Conservation (phyloP, 2,113 vertebrate species). For the Microcebus jonahi region DNA sequence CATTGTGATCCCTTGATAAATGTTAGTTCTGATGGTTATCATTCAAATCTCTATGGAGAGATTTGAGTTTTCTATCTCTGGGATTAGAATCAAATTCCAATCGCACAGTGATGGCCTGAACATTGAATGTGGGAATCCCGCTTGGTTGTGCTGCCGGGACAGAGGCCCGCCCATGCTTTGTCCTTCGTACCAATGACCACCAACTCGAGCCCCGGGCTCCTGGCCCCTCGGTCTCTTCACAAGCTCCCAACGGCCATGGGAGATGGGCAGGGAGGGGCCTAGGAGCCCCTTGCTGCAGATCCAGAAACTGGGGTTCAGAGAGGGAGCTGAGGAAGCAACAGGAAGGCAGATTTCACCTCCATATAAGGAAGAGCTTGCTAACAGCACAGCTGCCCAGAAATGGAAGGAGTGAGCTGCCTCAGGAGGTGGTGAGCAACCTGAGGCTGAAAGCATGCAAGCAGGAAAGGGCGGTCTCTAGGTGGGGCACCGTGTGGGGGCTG, state of each 20-base stretch:
- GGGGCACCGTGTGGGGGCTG: neutral
- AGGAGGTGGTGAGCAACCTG: slow-evolving; percentile 19
- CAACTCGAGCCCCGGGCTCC: neutral
- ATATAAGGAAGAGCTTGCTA: slow-evolving; percentile 75
- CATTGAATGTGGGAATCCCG: neutral
- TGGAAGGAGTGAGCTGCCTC: neutral
- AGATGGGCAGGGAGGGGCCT: neutral
- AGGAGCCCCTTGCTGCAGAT: neutral
- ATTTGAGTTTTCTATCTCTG: neutral
- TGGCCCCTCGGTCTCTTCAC: neutral
- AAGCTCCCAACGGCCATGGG: neutral
- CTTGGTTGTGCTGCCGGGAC: neutral
- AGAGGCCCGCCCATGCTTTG: neutral
- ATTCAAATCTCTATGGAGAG: neutral
- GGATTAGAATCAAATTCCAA: neutral
- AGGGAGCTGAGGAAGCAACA: slow-evolving; percentile 56
- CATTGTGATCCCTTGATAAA: neutral
- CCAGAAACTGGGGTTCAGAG: slow-evolving; percentile 62
- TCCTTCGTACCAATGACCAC: neutral
- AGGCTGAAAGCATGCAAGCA: neutral
- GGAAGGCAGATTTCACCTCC: slow-evolving; percentile 61
- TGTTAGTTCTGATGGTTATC: neutral
- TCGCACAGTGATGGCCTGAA: neutral
- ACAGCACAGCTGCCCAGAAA: slow-evolving; percentile 71
- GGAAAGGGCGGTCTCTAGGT: neutral